phyloP scores from a whole-genome alignment of 2,888 invertebrate species.

The Colostygia pectinataria region DNA sequence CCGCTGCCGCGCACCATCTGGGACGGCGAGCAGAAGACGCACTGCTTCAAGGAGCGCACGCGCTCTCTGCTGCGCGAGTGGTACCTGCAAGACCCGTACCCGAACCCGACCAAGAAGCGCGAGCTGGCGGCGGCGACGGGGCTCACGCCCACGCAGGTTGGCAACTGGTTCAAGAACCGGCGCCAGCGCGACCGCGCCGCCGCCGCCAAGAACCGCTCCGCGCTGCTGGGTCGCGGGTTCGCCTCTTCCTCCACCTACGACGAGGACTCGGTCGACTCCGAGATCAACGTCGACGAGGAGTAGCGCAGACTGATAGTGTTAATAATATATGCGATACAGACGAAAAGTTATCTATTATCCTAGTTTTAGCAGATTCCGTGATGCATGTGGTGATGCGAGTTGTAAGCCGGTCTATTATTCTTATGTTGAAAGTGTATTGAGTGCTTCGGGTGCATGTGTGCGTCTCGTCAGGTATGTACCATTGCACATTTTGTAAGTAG shows the following conservation, averaged over 20 bases:
- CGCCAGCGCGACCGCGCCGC: slow-evolving; percentile 97
- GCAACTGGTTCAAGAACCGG: slow-evolving; percentile 99
- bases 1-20: slow-evolving; percentile 98
- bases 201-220: slow-evolving; percentile 98
- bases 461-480: slow-evolving; percentile 71
- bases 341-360: slow-evolving; percentile 55
- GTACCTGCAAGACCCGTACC: slow-evolving; percentile 99
- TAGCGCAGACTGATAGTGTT: slow-evolving; percentile 67
- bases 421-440: slow-evolving; percentile 66
- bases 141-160: slow-evolving; percentile 96
- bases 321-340: slow-evolving; percentile 64
- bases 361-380: slow-evolving; percentile 62
- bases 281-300: slow-evolving; percentile 80
- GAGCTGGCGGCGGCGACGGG: slow-evolving; percentile 98
- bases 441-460: slow-evolving; percentile 59
- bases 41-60: slow-evolving; percentile 99
- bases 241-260: slow-evolving; percentile 80
- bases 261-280: slow-evolving; percentile 78
- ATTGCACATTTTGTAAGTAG: slow-evolving; percentile 43
- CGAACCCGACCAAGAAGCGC: slow-evolving; percentile 97
- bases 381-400: slow-evolving; percentile 67
- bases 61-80: slow-evolving; percentile 97
- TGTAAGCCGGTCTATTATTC: slow-evolving; percentile 60
- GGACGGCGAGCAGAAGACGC: slow-evolving; percentile 99
- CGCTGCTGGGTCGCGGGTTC: slow-evolving; percentile 75